Evolutionary conservation across 2,113 vertebrate genomes (phyloP), one percentile per base, ranked within the genome.

Genomic region (Eupsittula cactorum): DNA sequence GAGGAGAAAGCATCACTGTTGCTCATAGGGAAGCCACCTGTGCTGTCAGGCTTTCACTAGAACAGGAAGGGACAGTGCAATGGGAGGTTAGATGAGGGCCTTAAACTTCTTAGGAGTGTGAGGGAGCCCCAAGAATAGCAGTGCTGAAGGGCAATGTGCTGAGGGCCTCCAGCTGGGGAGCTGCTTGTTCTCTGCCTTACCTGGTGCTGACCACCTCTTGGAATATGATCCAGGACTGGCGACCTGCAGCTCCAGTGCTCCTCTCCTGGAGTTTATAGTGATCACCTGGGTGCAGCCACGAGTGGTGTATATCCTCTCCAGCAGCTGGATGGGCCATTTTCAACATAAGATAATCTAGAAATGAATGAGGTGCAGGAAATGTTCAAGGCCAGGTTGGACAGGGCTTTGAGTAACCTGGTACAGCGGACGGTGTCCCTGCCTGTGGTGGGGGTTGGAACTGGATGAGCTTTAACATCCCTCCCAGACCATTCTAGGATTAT

Each of bases 131-230:
- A 21, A 3, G 29, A 35, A 28, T 3, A 79, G 75, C 21, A 19
- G 35, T 6, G 28, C 20, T 29, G 41, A 65, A 42, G 50, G 46
- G 3, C 16, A 25, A n/a, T 1, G 20, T 33, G 44, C 44, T 9
- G 10, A 62, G 15, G 52, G 33, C 13, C 39, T 42, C 12, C 0
- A 0, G 16, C 35, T 60, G 16, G 15, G 31, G 11, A 62, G 11
- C 27, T 7, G 13, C 3, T 1, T 44, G 25, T 9, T 55, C 35
- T 9, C 41, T 49, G 19, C 35, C 28, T 35, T 59, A 11, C 6
- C 41, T 53, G 37, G 42, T 39, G 16, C 50, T 28, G 31, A 18
- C 15, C 52, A 31, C 31, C 14, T 55, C 46, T 42, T 1, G 0
- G 0, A 57, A 82, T 33, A 10, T 19, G 42, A 33, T 28, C 44